These are phyloP conservation scores for Nothoprocta pentlandii DNA, from an alignment of 2,113 vertebrate genomes.

Conservation along the genomic window DNA sequence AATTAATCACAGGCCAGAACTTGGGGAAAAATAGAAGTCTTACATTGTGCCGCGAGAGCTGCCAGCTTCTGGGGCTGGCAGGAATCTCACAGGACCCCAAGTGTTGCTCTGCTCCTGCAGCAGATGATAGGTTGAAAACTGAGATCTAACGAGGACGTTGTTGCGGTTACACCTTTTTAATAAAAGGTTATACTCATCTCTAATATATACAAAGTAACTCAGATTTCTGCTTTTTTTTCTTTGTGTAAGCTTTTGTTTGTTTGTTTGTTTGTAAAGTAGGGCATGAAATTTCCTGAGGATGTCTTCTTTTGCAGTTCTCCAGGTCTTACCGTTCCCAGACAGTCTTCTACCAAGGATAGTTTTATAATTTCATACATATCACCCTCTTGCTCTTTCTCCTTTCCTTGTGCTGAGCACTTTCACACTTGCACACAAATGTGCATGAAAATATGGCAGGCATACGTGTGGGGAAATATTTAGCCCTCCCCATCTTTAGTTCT, in stretches of 20 bases:
- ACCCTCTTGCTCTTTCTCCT: neutral
- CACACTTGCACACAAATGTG: neutral
- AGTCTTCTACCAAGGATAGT: neutral
- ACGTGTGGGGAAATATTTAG: neutral
- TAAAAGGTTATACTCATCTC: neutral
- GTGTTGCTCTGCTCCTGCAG: neutral
- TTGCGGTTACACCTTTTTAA: neutral
- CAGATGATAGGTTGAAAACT: neutral
- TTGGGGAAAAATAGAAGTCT: neutral
- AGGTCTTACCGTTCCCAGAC: neutral
- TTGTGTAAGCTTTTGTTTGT: neutral
- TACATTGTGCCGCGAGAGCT: neutral
- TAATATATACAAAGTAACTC: neutral
- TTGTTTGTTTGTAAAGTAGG: neutral
- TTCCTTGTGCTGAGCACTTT: neutral
- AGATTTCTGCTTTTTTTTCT: neutral
- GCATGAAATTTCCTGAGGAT: neutral
- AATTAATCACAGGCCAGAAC: constrained; percentile 52
- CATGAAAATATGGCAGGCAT: neutral
- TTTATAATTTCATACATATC: neutral
- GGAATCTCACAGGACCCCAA: neutral
- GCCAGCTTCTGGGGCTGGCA: neutral
- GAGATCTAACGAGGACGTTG: neutral
- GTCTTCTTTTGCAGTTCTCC: neutral
- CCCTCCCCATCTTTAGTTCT: neutral